phyloP scores from a whole-genome alignment of 2,113 vertebrate genomes.

The Zosterops pallidus region DNA sequence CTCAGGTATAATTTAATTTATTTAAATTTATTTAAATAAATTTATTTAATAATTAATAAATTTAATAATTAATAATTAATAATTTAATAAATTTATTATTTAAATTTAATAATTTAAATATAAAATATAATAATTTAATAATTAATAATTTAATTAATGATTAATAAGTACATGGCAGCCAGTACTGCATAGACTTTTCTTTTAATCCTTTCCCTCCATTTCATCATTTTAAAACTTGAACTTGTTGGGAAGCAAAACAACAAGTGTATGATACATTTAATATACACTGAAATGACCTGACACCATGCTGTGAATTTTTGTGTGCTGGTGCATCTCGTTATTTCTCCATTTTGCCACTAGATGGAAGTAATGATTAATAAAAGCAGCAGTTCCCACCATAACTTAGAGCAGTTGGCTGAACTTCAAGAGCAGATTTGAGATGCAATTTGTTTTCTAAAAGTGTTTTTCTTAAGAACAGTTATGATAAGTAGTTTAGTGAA shows the following conservation, averaged over 20 bases:
- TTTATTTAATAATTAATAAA: too few species aligned
- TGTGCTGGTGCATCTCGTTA: background rate
- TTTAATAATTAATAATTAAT: too few species aligned
- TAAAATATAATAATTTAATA: too few species aligned
- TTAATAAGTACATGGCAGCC: background rate
- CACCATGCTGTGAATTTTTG: background rate
- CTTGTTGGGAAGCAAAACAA: background rate
- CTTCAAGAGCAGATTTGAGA: background rate
- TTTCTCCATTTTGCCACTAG: constrained; percentile 15
- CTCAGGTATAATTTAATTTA: background rate
- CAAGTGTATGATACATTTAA: background rate
- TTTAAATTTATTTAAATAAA: too few species aligned
- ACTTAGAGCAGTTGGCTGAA: background rate
- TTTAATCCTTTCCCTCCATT: background rate
- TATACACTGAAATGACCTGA: background rate
- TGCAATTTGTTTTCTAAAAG: background rate
- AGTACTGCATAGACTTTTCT: background rate
- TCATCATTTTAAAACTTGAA: background rate
- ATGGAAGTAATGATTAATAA: constrained; percentile 1
- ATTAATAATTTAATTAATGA: too few species aligned
- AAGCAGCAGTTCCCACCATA: accelerated
- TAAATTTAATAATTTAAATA: too few species aligned
- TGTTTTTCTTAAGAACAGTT: background rate
- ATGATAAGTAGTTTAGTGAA: accelerated
- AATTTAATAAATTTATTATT: too few species aligned